These are phyloP conservation scores for Boloria euphrosyne DNA, from an alignment of 2,888 invertebrate genomes.

Conservation along the genomic window DNA sequence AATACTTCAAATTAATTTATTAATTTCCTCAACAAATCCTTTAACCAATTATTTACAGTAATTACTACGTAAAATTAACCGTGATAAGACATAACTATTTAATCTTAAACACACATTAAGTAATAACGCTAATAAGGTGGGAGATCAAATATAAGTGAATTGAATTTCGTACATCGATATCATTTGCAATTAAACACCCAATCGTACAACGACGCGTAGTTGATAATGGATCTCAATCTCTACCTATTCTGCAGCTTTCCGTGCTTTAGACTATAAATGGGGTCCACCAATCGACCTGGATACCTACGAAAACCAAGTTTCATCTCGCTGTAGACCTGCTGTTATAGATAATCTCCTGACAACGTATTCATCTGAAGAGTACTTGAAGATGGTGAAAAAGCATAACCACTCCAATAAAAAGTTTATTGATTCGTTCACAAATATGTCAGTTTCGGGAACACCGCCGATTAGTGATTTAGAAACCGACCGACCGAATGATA, in stretches of 20 bases:
- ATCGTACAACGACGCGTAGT: neutral
- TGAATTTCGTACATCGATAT: neutral
- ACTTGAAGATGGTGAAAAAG: conserved; percentile 47
- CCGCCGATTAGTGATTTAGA: conserved; percentile 42
- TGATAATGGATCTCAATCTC: conserved; percentile 60
- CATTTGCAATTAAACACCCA: neutral
- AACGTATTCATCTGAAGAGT: conserved; percentile 64
- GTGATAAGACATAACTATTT: no score
- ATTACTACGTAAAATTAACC: neutral
- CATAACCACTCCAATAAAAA: conserved; percentile 36
- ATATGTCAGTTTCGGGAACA: conserved; percentile 53
- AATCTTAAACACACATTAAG: no score
- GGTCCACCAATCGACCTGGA: conserved; percentile 59
- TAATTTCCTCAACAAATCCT: conserved; percentile 4
- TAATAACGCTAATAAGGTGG: no score
- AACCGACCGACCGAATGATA: no score
- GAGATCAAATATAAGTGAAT: neutral
- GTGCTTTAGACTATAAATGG: conserved; percentile 63
- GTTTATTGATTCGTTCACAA: conserved; percentile 49
- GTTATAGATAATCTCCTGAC: conserved; percentile 50
- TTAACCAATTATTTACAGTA: neutral
- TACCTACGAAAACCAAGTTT: conserved; percentile 40
- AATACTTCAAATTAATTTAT: conserved; percentile 6
- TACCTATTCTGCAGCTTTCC: conserved; percentile 59
- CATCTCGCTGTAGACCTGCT: conserved; percentile 49